A percentile compares a stretch with the other conserved stretches of the same genome.
Conservation (phyloP, 2,797 vertebrate species). For the Pangasius krempfi region DNA sequence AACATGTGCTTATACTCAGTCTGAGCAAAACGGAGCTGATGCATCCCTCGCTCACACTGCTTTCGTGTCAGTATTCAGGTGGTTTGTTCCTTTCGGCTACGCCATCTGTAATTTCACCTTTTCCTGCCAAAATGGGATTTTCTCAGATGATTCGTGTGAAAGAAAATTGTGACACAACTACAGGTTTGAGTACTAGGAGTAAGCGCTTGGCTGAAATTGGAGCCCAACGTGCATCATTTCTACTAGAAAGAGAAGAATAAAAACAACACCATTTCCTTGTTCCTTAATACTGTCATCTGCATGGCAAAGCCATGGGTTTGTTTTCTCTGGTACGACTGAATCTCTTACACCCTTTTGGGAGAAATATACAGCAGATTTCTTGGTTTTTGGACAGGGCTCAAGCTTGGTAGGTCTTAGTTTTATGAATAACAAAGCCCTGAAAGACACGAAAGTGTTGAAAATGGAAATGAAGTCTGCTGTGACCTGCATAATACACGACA, state of each 20-base stretch:
- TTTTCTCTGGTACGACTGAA: not conserved
- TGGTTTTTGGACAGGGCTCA: not conserved
- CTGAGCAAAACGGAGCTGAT: not conserved
- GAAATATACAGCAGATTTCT: not conserved
- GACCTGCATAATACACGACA: conserved; percentile 37
- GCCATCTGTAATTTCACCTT: not conserved
- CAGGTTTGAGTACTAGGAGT: not conserved
- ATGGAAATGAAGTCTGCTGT: conserved; percentile 49
- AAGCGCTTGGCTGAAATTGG: not conserved
- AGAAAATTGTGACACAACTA: not conserved
- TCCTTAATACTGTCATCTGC: not conserved
- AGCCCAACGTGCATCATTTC: not conserved
- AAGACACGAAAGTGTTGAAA: conserved; percentile 23
- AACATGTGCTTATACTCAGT: not conserved
- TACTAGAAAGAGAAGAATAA: not conserved
- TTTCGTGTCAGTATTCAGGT: not conserved
- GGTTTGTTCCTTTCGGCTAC: not conserved
- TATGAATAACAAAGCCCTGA: not conserved
- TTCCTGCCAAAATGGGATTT: not conserved
- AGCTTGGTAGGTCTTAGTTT: conserved; percentile 7
- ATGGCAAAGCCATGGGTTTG: not conserved
- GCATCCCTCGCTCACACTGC: not conserved
- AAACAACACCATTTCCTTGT: not conserved
- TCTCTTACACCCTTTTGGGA: not conserved
- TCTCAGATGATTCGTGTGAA: not conserved